A percentile compares a stretch with the other conserved stretches of the same genome.
Conservation (phyloP, 2,113 vertebrate species). For the Protobothrops flavoviridis region DNA sequence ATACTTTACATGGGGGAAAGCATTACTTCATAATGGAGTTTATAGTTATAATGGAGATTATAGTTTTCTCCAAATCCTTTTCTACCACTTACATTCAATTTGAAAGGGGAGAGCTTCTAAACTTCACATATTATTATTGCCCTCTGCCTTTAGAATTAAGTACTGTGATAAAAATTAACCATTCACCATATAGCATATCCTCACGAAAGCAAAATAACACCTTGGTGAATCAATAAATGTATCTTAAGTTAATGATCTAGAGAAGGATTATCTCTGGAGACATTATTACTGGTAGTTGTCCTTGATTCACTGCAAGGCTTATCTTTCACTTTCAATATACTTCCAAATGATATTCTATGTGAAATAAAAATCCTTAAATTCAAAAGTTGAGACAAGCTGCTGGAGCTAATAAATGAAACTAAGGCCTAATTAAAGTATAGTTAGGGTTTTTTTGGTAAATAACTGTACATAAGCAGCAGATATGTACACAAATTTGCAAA, state of each 20-base stretch:
- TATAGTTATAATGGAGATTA: slow-evolving; percentile 48
- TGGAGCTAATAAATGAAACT: not conserved
- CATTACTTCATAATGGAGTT: slow-evolving; percentile 27
- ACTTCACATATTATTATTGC: slow-evolving; percentile 42
- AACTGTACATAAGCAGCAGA: not conserved
- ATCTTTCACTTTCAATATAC: not conserved
- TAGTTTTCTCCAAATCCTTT: slow-evolving; percentile 49
- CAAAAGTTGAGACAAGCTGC: not conserved
- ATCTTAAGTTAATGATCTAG: not conserved
- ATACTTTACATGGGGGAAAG: slow-evolving; percentile 29
- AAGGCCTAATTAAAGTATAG: not conserved
- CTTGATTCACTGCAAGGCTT: not conserved
- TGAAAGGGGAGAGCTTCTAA: slow-evolving; percentile 40
- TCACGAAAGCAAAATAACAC: slow-evolving; percentile 26
- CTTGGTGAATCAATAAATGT: not conserved
- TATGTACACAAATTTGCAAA: not conserved
- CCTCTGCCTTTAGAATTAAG: slow-evolving; percentile 38
- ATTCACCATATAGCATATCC: slow-evolving; percentile 39
- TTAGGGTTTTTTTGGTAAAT: not conserved
- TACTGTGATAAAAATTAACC: slow-evolving; percentile 56
- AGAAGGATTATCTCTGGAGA: not conserved
- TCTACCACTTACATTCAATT: slow-evolving; percentile 43
- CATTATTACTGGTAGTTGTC: not conserved
- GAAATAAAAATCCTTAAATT: not conserved
- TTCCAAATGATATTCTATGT: not conserved